Conservation (phyloP, 2,888 invertebrate genomes). For the Drosophila incognita region DNA sequence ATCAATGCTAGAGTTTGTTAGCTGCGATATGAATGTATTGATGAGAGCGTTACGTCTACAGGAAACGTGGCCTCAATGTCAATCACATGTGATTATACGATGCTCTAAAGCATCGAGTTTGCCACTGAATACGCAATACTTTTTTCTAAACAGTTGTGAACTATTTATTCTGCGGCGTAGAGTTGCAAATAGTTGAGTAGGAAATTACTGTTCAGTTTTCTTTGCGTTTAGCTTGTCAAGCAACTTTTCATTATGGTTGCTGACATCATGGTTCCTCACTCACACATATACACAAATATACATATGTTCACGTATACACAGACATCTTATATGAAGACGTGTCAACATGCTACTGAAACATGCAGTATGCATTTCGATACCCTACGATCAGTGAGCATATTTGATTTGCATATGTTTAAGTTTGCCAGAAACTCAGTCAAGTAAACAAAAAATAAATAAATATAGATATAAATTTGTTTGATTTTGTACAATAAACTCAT, state of each 20-base stretch:
- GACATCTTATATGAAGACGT: slow-evolving; percentile 31
- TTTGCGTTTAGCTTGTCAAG: slow-evolving; percentile 42
- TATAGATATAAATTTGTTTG: background rate
- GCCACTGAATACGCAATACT: slow-evolving; percentile 31
- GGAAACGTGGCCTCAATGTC: slow-evolving; percentile 70
- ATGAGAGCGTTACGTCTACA: slow-evolving; percentile 13
- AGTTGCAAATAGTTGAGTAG: slow-evolving; percentile 25
- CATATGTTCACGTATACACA: background rate
- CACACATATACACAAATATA: slow-evolving; percentile 1
- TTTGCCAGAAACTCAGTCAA: background rate
- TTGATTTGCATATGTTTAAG: background rate
- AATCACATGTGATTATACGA: slow-evolving; percentile 65
- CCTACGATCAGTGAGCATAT: slow-evolving; percentile 3
- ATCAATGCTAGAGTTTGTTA: background rate
- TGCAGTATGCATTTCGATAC: slow-evolving; percentile 49
- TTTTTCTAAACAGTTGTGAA: slow-evolving; percentile 39
- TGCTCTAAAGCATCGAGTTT: slow-evolving; percentile 47
- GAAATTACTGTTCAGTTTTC: slow-evolving; percentile 27
- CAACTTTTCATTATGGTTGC: slow-evolving; percentile 60
- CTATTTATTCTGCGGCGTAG: slow-evolving; percentile 3
- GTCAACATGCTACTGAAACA: slow-evolving; percentile 46
- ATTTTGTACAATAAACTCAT: background rate
- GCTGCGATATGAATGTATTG: slow-evolving; percentile 7
- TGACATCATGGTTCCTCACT: slow-evolving; percentile 51
- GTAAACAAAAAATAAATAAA: background rate